These are phyloP conservation scores for Pontoporia blainvillei DNA, from an alignment of 2,113 vertebrate genomes.

Conservation along the genomic window DNA sequence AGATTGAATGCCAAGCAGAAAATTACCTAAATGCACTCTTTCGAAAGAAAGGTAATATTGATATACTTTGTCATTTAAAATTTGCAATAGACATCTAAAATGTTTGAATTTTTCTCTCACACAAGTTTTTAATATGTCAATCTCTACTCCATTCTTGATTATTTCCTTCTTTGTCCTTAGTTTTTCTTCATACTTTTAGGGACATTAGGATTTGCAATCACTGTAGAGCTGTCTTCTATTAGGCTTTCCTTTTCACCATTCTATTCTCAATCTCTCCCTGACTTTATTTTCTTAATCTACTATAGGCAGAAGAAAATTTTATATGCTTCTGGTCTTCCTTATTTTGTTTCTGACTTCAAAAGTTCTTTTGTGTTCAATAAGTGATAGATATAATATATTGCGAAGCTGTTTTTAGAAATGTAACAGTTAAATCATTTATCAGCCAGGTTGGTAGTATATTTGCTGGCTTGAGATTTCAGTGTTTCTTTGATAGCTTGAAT, in stretches of 20 bases:
- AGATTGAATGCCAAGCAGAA: conserved; percentile 96
- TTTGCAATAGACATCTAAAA: neutral
- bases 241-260: neutral
- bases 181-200: conserved; percentile 11
- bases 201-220: neutral
- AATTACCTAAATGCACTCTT: conserved; percentile 99
- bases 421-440: neutral
- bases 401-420: neutral
- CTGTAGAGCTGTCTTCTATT: neutral
- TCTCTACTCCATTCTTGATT: neutral
- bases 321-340: conserved; percentile 41
- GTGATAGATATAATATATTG: neutral
- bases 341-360: conserved; percentile 32
- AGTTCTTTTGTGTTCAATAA: neutral
- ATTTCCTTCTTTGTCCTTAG: neutral
- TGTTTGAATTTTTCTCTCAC: conserved; percentile 35
- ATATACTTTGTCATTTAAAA: conserved; percentile 13
- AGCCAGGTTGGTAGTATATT: neutral
- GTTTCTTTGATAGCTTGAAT: conserved; percentile 20
- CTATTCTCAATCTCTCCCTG: neutral
- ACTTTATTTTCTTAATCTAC: conserved; percentile 1
- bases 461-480: neutral
- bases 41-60: conserved; percentile 94
- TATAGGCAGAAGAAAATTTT: neutral
- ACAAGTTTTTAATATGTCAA: neutral